Evolutionary conservation across 2,888 invertebrate species (phyloP), one percentile per base, ranked within the genome.

Genomic region (Lacanobia oleracea): DNA sequence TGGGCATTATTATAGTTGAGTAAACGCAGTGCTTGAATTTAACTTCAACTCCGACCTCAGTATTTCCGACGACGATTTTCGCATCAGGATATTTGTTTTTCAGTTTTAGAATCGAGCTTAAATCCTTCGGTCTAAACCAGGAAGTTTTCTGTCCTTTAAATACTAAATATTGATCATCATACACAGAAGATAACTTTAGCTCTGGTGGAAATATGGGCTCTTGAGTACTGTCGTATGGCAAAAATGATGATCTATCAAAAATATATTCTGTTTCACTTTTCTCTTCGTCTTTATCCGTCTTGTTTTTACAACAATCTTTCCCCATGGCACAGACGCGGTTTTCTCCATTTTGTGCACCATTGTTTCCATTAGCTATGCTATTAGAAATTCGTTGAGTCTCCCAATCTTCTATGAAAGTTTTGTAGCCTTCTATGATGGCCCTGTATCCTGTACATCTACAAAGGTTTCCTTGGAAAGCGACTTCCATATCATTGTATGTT

Each of bases 401-500:
- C 97, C 97, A 97, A 87, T 97, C 97, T 93, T 97, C 97, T 1
- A 97, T 97, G 80, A 98, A 98, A 0, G 98, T 97, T 91, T 97
- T 97, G 87, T 97, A 98, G 0, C 98, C 98, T 89, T 98, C 98
- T 72, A 98, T 97, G 74, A 98, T 98, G 0, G 98, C 98, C 78
- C 98, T 94, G 87, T 98, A 98, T 0, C 98, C 98, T 2, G 98
- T 98, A 90, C 98, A 98, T 82, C 98, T 96, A 87, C 98, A 98
- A 18, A 98, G 93, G 84, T 96, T 96, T 89, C 98, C 98, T 96
- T 98, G 98, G 84, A 98, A 97, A 4, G 98, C 97, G 7, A 97
- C 96, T 93, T 98, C 98, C 88, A 98, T 93, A 80, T 98, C 97
- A 72, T 97, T 97, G 76, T 92, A 96, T 82, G 90, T 93, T 43